Evolutionary conservation across 2,113 vertebrate species (phyloP).

Genomic region (Desmodus rotundus): DNA sequence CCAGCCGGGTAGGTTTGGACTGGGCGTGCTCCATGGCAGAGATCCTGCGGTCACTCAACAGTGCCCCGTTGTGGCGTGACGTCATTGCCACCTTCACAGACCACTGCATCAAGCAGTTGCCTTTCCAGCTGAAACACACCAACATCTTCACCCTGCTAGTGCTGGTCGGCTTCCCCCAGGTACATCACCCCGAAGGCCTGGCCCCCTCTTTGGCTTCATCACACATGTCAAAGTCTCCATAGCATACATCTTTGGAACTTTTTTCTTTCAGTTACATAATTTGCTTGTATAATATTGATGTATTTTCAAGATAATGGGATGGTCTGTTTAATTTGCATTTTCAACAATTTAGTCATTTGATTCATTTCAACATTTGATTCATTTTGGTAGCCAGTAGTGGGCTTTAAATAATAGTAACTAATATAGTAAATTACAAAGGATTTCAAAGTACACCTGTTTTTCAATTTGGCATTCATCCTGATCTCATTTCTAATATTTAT

Average conservation of each 20-base stretch:
- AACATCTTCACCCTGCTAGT: conserved; percentile 96
- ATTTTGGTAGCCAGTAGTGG: neutral
- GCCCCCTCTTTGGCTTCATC: neutral
- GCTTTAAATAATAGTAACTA: neutral
- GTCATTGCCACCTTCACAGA: conserved; percentile 93
- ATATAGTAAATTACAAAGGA: neutral
- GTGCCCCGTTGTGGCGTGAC: conserved; percentile 86
- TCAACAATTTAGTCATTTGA: neutral
- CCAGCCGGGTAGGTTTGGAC: conserved; percentile 93
- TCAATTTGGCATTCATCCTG: neutral
- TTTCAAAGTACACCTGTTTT: neutral
- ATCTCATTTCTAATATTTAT: neutral
- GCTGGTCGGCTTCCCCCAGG: conserved; percentile 97
- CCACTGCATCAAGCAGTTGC: conserved; percentile 92
- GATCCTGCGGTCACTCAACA: conserved; percentile 90
- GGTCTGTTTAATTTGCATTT: neutral
- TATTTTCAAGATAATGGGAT: neutral
- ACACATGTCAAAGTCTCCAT: neutral
- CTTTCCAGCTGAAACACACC: conserved; percentile 92
- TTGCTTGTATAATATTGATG: neutral
- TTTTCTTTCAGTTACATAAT: neutral
- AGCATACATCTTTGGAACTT: neutral
- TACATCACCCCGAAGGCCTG: conserved; percentile 58
- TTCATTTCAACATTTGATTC: conserved; percentile 8
- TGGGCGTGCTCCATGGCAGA: conserved; percentile 97